phyloP scores from a whole-genome alignment of 2,888 invertebrate genomes.

The Palloptera scutellata region DNA sequence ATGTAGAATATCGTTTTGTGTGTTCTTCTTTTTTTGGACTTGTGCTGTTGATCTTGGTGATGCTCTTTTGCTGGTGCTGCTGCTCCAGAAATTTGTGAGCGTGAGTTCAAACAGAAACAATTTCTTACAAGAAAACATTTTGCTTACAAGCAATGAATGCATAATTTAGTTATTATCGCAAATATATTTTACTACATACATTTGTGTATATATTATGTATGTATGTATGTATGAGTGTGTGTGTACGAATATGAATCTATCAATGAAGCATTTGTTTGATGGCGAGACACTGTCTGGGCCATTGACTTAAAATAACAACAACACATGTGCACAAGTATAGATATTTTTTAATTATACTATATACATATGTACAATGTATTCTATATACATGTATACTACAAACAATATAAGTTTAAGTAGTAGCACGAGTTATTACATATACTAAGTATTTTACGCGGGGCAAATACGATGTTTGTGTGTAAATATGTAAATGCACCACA shows the following conservation, averaged over 20 bases:
- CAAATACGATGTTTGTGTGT: no score
- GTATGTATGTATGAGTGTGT: neutral
- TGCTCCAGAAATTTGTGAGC: neutral
- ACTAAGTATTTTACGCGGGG: no score
- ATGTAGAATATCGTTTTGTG: slow-evolving; percentile 28
- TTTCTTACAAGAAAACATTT: slow-evolving; percentile 15
- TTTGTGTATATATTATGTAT: slow-evolving; percentile 25
- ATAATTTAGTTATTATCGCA: slow-evolving; percentile 25
- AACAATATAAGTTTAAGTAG: no score
- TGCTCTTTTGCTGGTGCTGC: slow-evolving; percentile 25
- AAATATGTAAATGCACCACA: neutral
- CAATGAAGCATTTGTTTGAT: neutral
- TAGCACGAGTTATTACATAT: no score
- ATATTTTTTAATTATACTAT: neutral
- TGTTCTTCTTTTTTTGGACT: slow-evolving; percentile 37
- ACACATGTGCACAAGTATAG: slow-evolving; percentile 26
- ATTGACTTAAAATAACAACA: slow-evolving; percentile 29
- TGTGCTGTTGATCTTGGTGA: slow-evolving; percentile 11
- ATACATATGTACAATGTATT: no score
- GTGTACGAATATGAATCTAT: neutral
- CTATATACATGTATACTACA: no score
- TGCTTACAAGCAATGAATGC: slow-evolving; percentile 30
- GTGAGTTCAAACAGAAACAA: slow-evolving; percentile 10
- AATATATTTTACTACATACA: slow-evolving; percentile 35
- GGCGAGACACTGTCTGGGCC: slow-evolving; percentile 17